phyloP scores from a whole-genome alignment of 1,140 invertebrate species.

The Drosophila elegans region DNA sequence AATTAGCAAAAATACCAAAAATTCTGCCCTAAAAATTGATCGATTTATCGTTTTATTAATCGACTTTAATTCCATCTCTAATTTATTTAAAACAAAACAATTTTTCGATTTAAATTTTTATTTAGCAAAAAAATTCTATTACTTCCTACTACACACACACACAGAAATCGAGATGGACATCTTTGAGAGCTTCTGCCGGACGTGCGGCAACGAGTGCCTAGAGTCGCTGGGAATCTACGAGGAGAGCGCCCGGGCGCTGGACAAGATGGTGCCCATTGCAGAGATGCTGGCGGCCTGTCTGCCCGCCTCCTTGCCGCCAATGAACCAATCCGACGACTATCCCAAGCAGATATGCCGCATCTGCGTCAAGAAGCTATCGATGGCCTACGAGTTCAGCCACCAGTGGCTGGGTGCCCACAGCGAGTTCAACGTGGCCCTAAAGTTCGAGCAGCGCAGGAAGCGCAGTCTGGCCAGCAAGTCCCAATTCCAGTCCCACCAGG shows the following conservation, averaged over 20 bases:
- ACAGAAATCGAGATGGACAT: constrained; percentile 54
- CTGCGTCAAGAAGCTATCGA: constrained; percentile 55
- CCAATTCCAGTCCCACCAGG: not conserved
- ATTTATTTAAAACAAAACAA: constrained; percentile 7
- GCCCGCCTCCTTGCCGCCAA: constrained; percentile 31
- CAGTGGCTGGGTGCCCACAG: constrained; percentile 55
- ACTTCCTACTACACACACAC: too few relatives aligned
- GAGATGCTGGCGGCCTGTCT: constrained; percentile 42
- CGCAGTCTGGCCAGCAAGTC: constrained; percentile 32
- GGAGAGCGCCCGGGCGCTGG: constrained; percentile 3
- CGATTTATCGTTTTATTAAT: not conserved
- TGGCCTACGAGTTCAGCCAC: constrained; percentile 57
- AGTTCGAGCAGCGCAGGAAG: constrained; percentile 58
- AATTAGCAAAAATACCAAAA: not conserved
- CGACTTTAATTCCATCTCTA: not conserved
- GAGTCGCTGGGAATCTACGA: constrained; percentile 53
- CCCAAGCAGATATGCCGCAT: constrained; percentile 68
- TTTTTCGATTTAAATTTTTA: not conserved
- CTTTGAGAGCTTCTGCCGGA: constrained; percentile 72
- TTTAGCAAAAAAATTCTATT: not conserved
- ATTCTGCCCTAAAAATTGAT: not conserved
- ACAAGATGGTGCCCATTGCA: constrained; percentile 28
- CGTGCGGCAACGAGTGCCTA: constrained; percentile 68
- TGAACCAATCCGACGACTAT: constrained; percentile 46
- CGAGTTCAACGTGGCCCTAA: constrained; percentile 67